These are phyloP conservation scores for Carcharodon carcharias DNA, from an alignment of 2,797 vertebrate species.

Conservation along the genomic window DNA sequence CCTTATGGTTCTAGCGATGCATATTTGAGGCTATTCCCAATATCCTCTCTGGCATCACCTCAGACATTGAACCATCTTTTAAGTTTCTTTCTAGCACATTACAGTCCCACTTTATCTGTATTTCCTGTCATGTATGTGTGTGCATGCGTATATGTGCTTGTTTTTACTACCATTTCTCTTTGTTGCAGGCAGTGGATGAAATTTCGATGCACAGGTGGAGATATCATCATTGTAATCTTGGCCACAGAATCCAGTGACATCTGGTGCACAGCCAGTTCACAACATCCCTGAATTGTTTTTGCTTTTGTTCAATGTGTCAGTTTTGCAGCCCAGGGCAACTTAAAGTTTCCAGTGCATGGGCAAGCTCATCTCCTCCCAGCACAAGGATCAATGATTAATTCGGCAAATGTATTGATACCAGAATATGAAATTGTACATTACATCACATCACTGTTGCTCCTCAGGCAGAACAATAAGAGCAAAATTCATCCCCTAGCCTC, in stretches of 20 bases:
- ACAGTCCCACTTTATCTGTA: not conserved
- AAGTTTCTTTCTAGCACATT: not conserved
- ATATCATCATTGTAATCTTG: not conserved
- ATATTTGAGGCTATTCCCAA: not conserved
- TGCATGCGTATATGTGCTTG: no score
- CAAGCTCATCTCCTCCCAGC: not conserved
- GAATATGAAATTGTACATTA: not conserved
- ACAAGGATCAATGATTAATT: not conserved
- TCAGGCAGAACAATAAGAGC: not conserved
- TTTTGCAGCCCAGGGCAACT: not conserved
- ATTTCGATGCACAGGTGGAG: not conserved
- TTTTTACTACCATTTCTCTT: not conserved
- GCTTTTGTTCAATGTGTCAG: not conserved
- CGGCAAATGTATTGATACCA: not conserved
- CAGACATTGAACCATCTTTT: not conserved
- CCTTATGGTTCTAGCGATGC: not conserved
- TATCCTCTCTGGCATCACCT: not conserved
- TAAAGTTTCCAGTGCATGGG: not conserved
- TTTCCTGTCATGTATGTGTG: not conserved
- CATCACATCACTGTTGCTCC: not conserved
- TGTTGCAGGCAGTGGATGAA: not conserved
- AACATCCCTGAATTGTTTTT: not conserved
- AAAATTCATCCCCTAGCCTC: not conserved
- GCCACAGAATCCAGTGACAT: not conserved
- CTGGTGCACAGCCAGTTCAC: not conserved